A percentile compares a stretch with the other conserved stretches of the same genome.
These are phyloP conservation scores for Nephotettix cincticeps DNA, from an alignment of 1,140 invertebrate genomes.

Conservation along the genomic window DNA sequence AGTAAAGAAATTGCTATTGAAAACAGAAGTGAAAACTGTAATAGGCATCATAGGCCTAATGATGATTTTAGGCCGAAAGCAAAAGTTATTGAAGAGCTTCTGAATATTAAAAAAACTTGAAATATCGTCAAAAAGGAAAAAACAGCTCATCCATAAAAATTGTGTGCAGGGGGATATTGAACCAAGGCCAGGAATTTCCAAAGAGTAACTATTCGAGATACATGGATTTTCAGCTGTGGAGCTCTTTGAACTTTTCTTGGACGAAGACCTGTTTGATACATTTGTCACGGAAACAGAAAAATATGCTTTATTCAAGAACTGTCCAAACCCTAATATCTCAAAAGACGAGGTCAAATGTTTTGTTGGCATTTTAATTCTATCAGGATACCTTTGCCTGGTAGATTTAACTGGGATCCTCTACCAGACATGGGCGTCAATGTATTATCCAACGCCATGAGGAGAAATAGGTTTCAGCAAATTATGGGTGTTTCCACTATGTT, in stretches of 20 bases:
- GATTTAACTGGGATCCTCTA: constrained; percentile 33
- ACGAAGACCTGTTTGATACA: constrained; percentile 34
- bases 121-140: not conserved
- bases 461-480: constrained; percentile 32
- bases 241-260: constrained; percentile 34
- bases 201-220: constrained; percentile 25
- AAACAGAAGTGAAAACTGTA: not conserved
- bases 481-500: constrained; percentile 26
- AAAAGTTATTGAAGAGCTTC: not conserved
- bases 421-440: too few relatives aligned
- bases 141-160: constrained; percentile 25
- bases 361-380: constrained; percentile 35
- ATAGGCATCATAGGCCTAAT: too few relatives aligned
- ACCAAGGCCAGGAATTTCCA: constrained; percentile 27
- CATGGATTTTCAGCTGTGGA: constrained; percentile 29
- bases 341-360: constrained; percentile 37
- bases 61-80: not conserved
- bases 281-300: constrained; percentile 28
- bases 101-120: not conserved
- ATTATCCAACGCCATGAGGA: too few relatives aligned
- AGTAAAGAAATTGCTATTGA: too few relatives aligned
- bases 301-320: constrained; percentile 31
- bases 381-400: constrained; percentile 33
- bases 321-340: constrained; percentile 28
- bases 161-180: constrained; percentile 27